A percentile compares a stretch with the other conserved stretches of the same genome.
phyloP scores from a whole-genome alignment of 2,797 vertebrate genomes.

The Hypotaenidia philippensis region DNA sequence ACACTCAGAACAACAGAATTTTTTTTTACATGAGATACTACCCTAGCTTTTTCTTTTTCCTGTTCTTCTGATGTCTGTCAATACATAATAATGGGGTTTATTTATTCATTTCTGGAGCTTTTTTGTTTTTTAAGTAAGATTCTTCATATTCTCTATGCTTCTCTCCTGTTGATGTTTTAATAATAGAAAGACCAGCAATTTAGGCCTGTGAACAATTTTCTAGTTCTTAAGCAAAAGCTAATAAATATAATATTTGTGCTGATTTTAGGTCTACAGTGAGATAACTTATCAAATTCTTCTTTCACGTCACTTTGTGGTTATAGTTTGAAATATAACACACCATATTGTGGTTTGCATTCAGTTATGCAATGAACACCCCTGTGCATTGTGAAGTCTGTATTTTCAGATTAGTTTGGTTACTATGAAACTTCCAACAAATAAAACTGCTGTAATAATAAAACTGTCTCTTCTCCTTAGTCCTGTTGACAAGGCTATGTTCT shows the following conservation, averaged over 20 bases:
- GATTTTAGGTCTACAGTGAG: neutral
- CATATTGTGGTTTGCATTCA: neutral
- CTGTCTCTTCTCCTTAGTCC: neutral
- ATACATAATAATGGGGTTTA: neutral
- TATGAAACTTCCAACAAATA: constrained; percentile 15
- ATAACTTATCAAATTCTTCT: neutral
- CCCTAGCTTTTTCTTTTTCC: fast-evolving
- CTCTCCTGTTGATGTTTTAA: neutral
- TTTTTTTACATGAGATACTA: neutral
- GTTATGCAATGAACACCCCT: neutral
- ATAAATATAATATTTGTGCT: neutral
- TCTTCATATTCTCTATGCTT: neutral
- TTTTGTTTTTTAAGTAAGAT: neutral
- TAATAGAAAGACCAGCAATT: neutral
- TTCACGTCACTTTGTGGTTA: neutral
- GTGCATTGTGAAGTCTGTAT: neutral
- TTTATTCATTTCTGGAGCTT: neutral
- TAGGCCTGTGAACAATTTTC: neutral
- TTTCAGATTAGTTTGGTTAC: neutral
- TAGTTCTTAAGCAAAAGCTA: neutral
- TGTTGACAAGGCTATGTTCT: neutral
- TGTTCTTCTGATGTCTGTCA: neutral
- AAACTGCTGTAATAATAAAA: neutral
- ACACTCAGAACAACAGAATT: neutral
- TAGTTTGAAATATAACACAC: neutral